phyloP scores from a whole-genome alignment of 35 echinoderm and acorn worm species.

The Chiridota heheva region DNA sequence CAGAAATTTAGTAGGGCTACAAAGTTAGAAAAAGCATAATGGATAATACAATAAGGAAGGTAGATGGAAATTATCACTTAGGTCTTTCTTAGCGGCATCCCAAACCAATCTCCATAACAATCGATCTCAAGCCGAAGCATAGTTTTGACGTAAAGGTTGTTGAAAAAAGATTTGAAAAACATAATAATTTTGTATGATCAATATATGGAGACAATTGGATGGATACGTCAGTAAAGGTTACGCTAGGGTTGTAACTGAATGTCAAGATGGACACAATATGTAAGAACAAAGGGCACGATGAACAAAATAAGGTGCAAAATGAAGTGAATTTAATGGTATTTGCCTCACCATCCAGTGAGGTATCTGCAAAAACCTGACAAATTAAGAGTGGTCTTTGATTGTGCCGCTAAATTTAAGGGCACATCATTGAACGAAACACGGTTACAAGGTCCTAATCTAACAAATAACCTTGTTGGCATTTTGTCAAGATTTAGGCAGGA shows the following conservation, averaged over 20 bases:
- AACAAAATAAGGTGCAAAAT: not conserved
- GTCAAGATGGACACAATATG: slow-evolving; percentile 16
- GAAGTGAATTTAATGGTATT: slow-evolving; percentile 16
- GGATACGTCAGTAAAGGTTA: slow-evolving; percentile 41
- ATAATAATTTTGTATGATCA: slow-evolving; percentile 6
- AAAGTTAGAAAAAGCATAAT: slow-evolving; percentile 24
- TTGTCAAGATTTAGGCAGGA: slow-evolving; percentile 18
- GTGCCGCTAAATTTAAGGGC: slow-evolving; percentile 13
- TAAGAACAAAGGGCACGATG: not conserved
- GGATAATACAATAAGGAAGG: no score
- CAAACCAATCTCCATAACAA: slow-evolving; percentile 34
- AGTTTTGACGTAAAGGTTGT: slow-evolving; percentile 29
- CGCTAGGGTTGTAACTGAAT: slow-evolving; percentile 31
- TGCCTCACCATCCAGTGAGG: slow-evolving; percentile 49
- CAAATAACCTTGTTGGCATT: slow-evolving; percentile 45
- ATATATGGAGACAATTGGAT: slow-evolving; percentile 39
- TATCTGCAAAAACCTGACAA: slow-evolving; percentile 49
- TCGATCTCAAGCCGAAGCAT: slow-evolving; percentile 5
- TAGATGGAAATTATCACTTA: slow-evolving; percentile 38
- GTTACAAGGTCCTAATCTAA: slow-evolving; percentile 51
- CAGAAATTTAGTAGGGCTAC: slow-evolving; percentile 23
- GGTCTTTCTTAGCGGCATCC: slow-evolving; percentile 17
- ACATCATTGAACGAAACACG: slow-evolving; percentile 37
- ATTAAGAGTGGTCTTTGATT: slow-evolving; percentile 45
- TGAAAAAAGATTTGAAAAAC: slow-evolving; percentile 12